Evolutionary conservation across 1,140 invertebrate species (phyloP).

Genomic region (Apis laboriosa): DNA sequence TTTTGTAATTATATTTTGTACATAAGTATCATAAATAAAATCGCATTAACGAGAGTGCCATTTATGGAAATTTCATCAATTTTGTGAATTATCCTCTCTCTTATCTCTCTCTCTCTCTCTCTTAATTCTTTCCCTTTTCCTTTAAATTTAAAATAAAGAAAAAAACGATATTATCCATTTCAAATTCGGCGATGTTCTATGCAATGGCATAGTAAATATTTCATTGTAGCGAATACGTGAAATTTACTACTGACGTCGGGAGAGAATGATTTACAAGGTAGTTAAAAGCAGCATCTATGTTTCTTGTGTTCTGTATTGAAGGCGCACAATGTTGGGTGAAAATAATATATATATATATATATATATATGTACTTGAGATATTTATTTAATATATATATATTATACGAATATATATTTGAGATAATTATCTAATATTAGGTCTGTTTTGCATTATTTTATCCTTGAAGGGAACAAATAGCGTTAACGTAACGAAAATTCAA

Average conservation of each 20-base stretch:
- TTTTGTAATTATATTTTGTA: slow-evolving; percentile 58
- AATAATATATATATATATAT: too few relatives aligned
- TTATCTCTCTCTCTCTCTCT: neutral
- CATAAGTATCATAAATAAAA: slow-evolving; percentile 62
- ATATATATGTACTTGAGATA: neutral
- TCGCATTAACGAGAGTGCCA: slow-evolving; percentile 64
- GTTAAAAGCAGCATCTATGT: slow-evolving; percentile 1
- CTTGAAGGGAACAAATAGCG: neutral
- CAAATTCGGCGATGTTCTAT: neutral
- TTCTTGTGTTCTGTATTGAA: slow-evolving; percentile 5
- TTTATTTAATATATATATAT: neutral
- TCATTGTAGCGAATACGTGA: slow-evolving; percentile 15
- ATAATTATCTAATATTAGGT: neutral
- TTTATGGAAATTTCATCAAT: slow-evolving; percentile 50
- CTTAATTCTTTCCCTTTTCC: neutral
- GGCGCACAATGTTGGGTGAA: neutral
- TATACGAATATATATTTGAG: neutral
- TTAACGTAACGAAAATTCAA: neutral
- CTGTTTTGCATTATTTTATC: neutral
- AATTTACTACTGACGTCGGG: slow-evolving; percentile 18
- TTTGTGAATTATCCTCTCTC: slow-evolving; percentile 20
- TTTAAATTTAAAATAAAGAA: neutral
- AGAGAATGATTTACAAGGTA: slow-evolving; percentile 38
- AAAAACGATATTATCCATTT: neutral
- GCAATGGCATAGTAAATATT: slow-evolving; percentile 29